Evolutionary conservation across 2,113 vertebrate genomes (phyloP).

Genomic region (Maccullochella peelii): DNA sequence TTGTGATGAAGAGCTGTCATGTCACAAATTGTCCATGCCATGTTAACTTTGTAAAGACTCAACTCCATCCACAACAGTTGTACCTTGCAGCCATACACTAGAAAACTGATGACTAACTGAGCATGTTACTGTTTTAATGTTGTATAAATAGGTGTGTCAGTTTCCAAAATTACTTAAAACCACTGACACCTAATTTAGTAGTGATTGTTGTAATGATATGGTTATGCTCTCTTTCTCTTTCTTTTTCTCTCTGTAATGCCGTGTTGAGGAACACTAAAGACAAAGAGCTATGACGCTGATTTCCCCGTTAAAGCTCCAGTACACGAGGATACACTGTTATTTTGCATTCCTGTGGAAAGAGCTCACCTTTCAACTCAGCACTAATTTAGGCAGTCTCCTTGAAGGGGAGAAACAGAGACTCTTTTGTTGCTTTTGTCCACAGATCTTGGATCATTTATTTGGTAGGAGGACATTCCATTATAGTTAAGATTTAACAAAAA

Average conservation of each 20-base stretch:
- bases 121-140: not conserved
- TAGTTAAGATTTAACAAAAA: slow-evolving; percentile 32
- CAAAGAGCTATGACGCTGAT: not conserved
- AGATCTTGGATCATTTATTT: slow-evolving; percentile 43
- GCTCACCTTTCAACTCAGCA: slow-evolving; percentile 63
- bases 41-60: not conserved
- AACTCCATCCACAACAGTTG: not conserved
- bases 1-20: not conserved
- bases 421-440: slow-evolving; percentile 56
- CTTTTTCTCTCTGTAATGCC: not conserved
- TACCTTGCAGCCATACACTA: not conserved
- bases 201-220: not conserved
- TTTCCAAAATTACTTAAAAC: slow-evolving; percentile 7
- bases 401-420: slow-evolving; percentile 41
- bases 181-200: not conserved
- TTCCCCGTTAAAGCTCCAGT: slow-evolving; percentile 32
- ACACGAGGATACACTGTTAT: slow-evolving; percentile 42
- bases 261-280: not conserved
- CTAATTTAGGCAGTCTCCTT: slow-evolving; percentile 48
- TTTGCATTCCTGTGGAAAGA: slow-evolving; percentile 71
- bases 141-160: not conserved
- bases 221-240: not conserved
- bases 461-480: slow-evolving; percentile 36
- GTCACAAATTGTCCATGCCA: not conserved
- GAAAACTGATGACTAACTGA: not conserved